Base-by-base conservation (phyloP, 2,888 invertebrate genomes). In the Frankliniella fusca region DNA sequence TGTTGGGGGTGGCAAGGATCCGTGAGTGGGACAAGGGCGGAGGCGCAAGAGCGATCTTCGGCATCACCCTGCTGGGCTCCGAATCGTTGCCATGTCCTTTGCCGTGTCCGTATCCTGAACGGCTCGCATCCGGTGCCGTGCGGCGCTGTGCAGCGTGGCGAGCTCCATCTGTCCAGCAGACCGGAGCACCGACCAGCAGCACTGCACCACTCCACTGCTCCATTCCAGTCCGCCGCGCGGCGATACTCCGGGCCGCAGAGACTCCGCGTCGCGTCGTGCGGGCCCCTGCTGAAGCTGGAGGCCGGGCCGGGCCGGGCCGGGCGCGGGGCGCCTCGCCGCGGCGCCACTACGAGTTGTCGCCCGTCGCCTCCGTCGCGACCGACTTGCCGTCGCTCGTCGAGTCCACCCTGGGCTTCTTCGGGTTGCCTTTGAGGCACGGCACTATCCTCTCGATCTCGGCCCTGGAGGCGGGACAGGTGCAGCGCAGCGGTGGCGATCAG, bases 81-180 rank as follows among this genome's bases (percentile, higher is more conserved):
- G 5, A 38, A 38, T 38, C 38, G 38, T 61, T 61, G 61, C 61
- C 61, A 61, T 61, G 61, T 54, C 54, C 12, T 61, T 61, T 18
- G 61, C n/a, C 61, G 61, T 61, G 70, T 76, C 70, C 8, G 70
- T 7, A 10, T 27, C 54, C 15, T 12, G 61, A 1, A 15, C 61
- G 20, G 61, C 0, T 18, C 23, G 23, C 70, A 9, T 23, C 23
- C 70, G 23, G 27, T 12, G 23, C 70, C 27, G 70, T 27, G 70
- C 5, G 65, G 9, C 65, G 54, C 18, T 3, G 12, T 7, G 61
- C 61, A 18, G 61, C 61, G 61, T n/a, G 20, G 61, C n/a, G 20
- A 61, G 61, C 61, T 61, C 61, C 70, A 76, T 23, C 70, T 27
- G 70, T 27, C 70, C 70, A 76, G 70, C 70, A 76, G 70, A 76